Conservation (phyloP, 2,888 invertebrate species). For the Adineta ricciae region DNA sequence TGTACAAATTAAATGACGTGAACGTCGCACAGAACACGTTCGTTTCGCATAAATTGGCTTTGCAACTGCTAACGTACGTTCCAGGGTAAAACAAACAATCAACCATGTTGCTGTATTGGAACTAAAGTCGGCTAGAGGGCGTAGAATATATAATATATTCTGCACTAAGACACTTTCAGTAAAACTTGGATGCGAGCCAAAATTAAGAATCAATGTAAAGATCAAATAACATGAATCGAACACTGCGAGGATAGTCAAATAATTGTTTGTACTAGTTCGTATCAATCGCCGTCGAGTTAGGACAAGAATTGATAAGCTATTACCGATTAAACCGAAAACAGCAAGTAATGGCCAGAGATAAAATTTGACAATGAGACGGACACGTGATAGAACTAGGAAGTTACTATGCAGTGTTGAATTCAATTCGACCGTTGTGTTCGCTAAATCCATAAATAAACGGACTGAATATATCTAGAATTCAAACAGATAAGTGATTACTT, state of each 20-base stretch:
- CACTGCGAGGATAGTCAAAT: background rate
- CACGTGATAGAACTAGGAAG: background rate
- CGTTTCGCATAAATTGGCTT: background rate
- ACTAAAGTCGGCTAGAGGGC: background rate
- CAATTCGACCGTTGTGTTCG: background rate
- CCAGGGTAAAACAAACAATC: background rate
- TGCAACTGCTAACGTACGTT: background rate
- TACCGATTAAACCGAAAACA: background rate
- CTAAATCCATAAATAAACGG: too few species aligned
- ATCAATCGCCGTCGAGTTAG: background rate
- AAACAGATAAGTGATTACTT: too few species aligned
- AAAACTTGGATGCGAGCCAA: background rate
- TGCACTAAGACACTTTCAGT: background rate
- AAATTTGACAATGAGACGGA: background rate
- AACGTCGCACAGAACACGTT: background rate
- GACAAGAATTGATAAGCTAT: background rate
- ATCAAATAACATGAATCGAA: conserved; percentile 1
- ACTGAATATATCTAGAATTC: too few species aligned
- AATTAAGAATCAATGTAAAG: background rate
- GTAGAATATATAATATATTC: background rate
- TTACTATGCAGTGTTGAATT: background rate
- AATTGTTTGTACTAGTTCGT: conserved; percentile 6
- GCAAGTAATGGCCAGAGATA: background rate
- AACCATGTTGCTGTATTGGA: background rate
- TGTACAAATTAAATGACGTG: background rate